Evolutionary conservation across 1,140 invertebrate genomes (phyloP).

Genomic region (Aradophagus sp.): DNA sequence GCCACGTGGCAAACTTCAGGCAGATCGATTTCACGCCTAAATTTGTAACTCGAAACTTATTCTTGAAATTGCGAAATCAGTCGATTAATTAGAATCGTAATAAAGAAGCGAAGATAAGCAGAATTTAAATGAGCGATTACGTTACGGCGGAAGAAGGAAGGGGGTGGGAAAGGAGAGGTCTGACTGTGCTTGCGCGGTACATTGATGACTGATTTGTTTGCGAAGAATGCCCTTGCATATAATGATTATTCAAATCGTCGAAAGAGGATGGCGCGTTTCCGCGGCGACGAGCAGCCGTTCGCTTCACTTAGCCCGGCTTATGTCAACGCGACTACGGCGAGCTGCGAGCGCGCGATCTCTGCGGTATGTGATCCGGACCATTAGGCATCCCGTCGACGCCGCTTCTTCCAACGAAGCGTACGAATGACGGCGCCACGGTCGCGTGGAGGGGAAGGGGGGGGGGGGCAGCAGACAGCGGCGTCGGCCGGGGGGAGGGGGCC

Average conservation of each 20-base stretch:
- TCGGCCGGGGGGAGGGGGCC: neutral
- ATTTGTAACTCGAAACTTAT: no score
- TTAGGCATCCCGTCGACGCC: slow-evolving; percentile 59
- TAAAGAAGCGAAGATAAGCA: no score
- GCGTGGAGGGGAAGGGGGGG: slow-evolving; percentile 39
- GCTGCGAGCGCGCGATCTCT: slow-evolving; percentile 56
- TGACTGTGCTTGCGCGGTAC: no score
- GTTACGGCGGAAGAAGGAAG: no score
- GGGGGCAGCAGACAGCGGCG: slow-evolving; percentile 44
- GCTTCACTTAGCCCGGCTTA: slow-evolving; percentile 54
- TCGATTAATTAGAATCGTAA: no score
- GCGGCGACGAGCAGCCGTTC: slow-evolving; percentile 50
- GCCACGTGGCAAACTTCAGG: no score
- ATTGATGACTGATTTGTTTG: slow-evolving; percentile 65
- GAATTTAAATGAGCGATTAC: no score
- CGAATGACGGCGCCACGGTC: slow-evolving; percentile 48
- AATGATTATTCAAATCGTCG: slow-evolving; percentile 74
- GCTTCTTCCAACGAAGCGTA: slow-evolving; percentile 51
- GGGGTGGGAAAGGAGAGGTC: no score
- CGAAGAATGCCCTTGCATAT: slow-evolving; percentile 69
- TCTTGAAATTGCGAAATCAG: no score
- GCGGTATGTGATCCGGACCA: slow-evolving; percentile 66
- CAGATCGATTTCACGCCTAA: no score
- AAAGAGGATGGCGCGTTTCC: slow-evolving; percentile 59
- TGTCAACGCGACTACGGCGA: slow-evolving; percentile 43